Conservation (phyloP, 2,113 vertebrate species). For the Siniperca chuatsi region DNA sequence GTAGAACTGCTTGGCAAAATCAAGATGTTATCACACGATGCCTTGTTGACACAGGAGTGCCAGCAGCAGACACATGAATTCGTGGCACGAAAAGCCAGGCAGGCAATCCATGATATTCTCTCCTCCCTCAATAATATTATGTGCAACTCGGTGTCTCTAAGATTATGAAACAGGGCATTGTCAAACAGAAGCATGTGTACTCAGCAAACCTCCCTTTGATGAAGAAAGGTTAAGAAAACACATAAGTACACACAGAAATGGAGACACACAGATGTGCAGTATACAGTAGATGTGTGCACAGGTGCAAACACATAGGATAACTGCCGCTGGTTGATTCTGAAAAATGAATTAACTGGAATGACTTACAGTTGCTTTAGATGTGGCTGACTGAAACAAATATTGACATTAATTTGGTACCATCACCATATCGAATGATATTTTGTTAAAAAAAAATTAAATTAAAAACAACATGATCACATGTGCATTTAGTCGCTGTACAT, state of each 20-base stretch:
- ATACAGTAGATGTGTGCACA: constrained; percentile 43
- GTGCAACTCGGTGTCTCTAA: background rate
- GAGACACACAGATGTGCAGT: constrained; percentile 24
- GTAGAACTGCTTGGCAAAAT: background rate
- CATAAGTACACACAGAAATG: background rate
- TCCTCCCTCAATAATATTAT: background rate
- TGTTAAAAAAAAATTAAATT: background rate
- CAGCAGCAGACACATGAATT: background rate
- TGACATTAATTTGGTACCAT: background rate
- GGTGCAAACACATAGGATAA: constrained; percentile 38
- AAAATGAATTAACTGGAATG: background rate
- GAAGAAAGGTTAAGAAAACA: constrained; percentile 49
- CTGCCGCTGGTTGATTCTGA: constrained; percentile 14
- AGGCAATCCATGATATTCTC: constrained; percentile 1
- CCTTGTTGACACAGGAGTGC: constrained; percentile 6
- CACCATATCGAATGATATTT: background rate
- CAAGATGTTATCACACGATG: constrained; percentile 6
- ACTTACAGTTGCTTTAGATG: constrained; percentile 12
- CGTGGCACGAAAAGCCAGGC: background rate
- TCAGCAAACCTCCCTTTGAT: constrained; percentile 45
- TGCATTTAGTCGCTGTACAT: background rate
- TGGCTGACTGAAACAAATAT: constrained; percentile 1
- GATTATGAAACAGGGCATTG: constrained; percentile 31
- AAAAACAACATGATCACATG: background rate
- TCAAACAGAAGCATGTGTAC: constrained; percentile 42